Evolutionary conservation across 2,888 invertebrate genomes (phyloP).

Genomic region (Tribolium freemani): DNA sequence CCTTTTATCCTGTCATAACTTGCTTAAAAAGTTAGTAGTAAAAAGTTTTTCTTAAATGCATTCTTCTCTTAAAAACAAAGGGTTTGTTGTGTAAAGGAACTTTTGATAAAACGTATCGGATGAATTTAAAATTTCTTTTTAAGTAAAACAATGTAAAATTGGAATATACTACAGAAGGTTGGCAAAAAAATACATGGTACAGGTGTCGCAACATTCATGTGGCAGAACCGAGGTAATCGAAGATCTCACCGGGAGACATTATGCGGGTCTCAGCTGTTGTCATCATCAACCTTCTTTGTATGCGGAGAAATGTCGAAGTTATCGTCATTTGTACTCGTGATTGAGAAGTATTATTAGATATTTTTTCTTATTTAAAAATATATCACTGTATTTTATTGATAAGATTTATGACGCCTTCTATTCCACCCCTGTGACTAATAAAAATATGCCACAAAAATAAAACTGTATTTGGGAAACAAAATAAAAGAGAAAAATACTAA

Average conservation of each 20-base stretch:
- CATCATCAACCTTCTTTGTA: constrained; percentile 30
- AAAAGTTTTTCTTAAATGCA: constrained; percentile 15
- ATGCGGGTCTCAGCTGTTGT: constrained; percentile 30
- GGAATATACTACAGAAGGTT: not conserved
- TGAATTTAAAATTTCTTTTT: not conserved
- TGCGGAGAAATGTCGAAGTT: not conserved
- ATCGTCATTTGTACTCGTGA: constrained; percentile 6
- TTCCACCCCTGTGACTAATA: too few relatives aligned
- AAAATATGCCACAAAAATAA: too few relatives aligned
- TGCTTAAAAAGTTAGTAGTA: constrained; percentile 21
- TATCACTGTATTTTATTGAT: too few relatives aligned
- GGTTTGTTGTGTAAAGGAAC: constrained; percentile 22
- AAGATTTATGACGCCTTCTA: too few relatives aligned
- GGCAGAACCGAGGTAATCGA: constrained; percentile 16
- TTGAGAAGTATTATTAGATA: not conserved
- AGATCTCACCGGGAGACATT: constrained; percentile 12
- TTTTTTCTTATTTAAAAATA: not conserved
- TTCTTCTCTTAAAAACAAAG: constrained; percentile 24
- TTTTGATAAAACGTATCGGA: not conserved
- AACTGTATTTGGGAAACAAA: too few relatives aligned
- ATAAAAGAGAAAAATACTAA: too few relatives aligned
- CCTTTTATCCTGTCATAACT: constrained; percentile 29
- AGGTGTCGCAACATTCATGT: constrained; percentile 20
- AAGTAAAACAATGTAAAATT: not conserved
- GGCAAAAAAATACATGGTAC: constrained; percentile 7